Conservation (phyloP, 1,140 invertebrate species). For the Rhizoglyphus robini region DNA sequence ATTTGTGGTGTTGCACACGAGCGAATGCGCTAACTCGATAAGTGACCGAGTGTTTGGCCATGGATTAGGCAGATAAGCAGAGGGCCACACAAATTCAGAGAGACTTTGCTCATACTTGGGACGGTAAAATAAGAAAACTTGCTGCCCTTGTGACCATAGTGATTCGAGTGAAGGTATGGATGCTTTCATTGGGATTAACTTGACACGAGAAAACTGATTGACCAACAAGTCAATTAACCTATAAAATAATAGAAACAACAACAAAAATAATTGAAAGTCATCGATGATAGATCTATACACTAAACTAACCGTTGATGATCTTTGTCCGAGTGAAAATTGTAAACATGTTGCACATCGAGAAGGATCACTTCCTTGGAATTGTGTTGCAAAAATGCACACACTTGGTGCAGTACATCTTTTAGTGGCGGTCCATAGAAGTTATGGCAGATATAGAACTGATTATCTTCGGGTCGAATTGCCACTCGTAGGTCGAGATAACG, state of each 20-base stretch:
- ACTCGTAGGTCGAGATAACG: conserved; percentile 61
- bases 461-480: conserved; percentile 42
- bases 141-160: conserved; percentile 44
- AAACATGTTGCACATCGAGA: conserved; percentile 74
- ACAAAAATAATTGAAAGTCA: too few relatives aligned
- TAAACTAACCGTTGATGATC: conserved; percentile 50
- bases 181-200: conserved; percentile 39
- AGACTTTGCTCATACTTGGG: conserved; percentile 39
- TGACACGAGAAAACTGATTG: conserved; percentile 44
- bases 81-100: conserved; percentile 48
- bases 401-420: conserved; percentile 43
- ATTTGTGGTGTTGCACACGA: conserved; percentile 37
- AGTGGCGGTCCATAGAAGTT: conserved; percentile 56
- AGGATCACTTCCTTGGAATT: conserved; percentile 58
- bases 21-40: conserved; percentile 44
- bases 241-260: too few relatives aligned
- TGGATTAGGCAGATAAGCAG: conserved; percentile 51
- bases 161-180: conserved; percentile 46
- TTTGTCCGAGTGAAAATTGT: conserved; percentile 44
- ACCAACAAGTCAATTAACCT: conserved; percentile 47
- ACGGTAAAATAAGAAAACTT: conserved; percentile 52
- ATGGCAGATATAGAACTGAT: conserved; percentile 55
- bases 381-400: conserved; percentile 48
- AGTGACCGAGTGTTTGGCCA: conserved; percentile 58
- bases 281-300: too few relatives aligned